Base-by-base conservation (phyloP, 2,113 vertebrate species). In the Ondatra zibethicus region DNA sequence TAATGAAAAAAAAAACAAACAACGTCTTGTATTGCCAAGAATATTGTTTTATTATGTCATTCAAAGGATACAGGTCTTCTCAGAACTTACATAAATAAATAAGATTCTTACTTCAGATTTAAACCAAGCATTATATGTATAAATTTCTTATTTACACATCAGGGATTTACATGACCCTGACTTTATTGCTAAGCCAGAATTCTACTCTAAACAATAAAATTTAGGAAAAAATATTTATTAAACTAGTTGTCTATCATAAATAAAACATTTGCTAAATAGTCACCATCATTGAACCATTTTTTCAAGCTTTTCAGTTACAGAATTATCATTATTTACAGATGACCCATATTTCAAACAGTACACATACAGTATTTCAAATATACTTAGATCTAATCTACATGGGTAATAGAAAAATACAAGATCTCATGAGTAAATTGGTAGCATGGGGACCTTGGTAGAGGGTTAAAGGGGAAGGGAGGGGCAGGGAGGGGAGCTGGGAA, bases 161-260 rank as follows among this genome's bases (percentile, higher is more conserved):
- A 42, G 42, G 33, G 36, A 92, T 12, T 92, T 93, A 80, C 1
- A 7, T 7, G 39, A 42, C 9, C 82, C 39, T 27, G 88, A 50
- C 81, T 77, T 94, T 82, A 78, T 31, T 94, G 29, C 27, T 88
- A 94, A 66, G 19, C 7, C 5, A 33, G 1, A 14, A 94, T 92
- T 91, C 42, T 76, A 31, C 76, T 89, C 89, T 81, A 68, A 78
- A 93, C 36, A 90, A n/a, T n/a, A 75, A 85, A 52, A 2, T 95
- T 81, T 72, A 72, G 23, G 55, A 91, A 84, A 70, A 85, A 77
- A 3, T 61, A 82, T 66, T 14, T 82, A 17, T 45, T 78, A 7
- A 96, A 25, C 25, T 78, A 14, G 86, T 73, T n/a, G 61, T 47
- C 17, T 33, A 19, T 76, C 8, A 72, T 85, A 92, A 85, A 42